Base-by-base conservation (phyloP, 2,888 invertebrate genomes). In the Cheilosia pagana region DNA sequence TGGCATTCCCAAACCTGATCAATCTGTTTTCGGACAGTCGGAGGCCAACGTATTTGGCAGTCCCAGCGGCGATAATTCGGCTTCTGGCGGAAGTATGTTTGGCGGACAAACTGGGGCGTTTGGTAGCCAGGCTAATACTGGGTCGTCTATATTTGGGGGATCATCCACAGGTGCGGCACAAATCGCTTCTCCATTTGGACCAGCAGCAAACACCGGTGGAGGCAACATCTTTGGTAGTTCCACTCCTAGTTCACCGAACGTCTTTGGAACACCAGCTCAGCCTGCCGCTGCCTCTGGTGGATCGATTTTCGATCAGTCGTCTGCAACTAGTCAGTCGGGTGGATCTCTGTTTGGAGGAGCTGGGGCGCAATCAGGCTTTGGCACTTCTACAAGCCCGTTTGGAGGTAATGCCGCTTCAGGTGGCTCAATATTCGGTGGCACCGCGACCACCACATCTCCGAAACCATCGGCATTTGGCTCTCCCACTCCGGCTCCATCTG, bases 1-100 rank as follows among this genome's bases (percentile, higher is more conserved):
- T 2, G 89, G 88, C 52, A 89, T 91, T 19, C 90, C 91, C 0
- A 91, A 91, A 81, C 89, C 91, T 2, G 90, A 91, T 28, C 88
- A 88, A 28, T 88, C 89, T 0, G 88, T 89, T 1, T 91, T 91
- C 75, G 76, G 63, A 8, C 75, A 81, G 19, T 1, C 65, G 2
- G 83, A 83, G 0, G 57, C 57, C 2, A 83, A 55, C 16, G 31
- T 65, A 39, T 83, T 83, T 2, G 59, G 53, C 2, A 31, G 65
- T 3, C 0, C 57, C 0, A 70, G 31, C 2, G 28, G 87, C 2
- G 68, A 88, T 14, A 87, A 88, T n/a, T 50, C 48, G 10, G 60
- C 31, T 83, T 86, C 86, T 45, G 87, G 87, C 16, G 89, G 88
- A 19, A 90, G 86, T 70, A 88, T 90, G 16, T 90, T 90, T 76